Evolutionary conservation across 2,797 vertebrate species (phyloP).

Genomic region (Paramormyrops hopkinsi): DNA sequence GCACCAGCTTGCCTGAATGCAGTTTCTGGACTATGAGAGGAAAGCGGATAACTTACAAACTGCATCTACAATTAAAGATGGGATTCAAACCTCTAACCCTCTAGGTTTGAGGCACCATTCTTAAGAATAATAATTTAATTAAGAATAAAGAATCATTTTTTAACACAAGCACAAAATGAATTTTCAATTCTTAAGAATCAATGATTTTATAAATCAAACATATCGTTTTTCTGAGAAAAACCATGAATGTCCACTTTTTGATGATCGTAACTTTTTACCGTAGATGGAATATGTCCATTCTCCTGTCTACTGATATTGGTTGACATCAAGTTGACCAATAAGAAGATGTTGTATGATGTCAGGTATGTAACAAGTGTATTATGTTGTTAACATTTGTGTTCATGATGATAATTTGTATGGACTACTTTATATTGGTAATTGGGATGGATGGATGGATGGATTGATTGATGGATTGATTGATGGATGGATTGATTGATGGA

Average conservation of each 20-base stretch:
- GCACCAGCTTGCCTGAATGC: background rate
- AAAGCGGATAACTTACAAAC: background rate
- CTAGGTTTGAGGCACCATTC: background rate
- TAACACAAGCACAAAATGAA: background rate
- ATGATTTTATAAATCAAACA: background rate
- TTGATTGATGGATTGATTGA: rapidly evolving
- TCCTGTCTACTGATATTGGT: background rate
- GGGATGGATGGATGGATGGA: too few species aligned
- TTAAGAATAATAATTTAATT: background rate
- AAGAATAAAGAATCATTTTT: background rate
- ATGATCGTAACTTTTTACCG: background rate
- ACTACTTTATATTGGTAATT: background rate
- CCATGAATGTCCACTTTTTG: background rate
- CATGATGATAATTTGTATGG: background rate
- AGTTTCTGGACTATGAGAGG: background rate
- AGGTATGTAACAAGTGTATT: background rate
- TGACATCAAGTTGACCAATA: background rate
- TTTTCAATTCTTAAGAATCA: background rate
- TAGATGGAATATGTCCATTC: background rate
- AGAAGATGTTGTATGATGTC: background rate
- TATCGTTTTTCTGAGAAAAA: background rate
- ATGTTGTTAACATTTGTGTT: background rate
- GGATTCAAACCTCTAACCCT: background rate
- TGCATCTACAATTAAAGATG: background rate
- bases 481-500: too few species aligned